Percentiles rank a stretch among this genome's conserved stretches.
phyloP scores from a whole-genome alignment of 2,113 vertebrate genomes.

The Empidonax traillii region DNA sequence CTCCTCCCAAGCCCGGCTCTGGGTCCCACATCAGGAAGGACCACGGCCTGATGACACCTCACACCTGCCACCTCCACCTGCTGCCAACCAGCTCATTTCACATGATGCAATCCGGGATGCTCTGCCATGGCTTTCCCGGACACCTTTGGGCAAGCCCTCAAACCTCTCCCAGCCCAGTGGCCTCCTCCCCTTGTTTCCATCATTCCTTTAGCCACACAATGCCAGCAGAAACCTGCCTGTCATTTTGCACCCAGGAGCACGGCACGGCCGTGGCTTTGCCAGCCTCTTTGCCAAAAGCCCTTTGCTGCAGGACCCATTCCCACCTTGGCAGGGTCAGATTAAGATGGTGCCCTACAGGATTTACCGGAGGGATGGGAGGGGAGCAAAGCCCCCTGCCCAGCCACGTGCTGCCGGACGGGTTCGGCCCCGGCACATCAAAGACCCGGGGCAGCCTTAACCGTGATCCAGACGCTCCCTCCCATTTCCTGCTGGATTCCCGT shows the following conservation, averaged over 20 bases:
- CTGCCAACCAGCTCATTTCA: neutral
- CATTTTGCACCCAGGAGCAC: accelerated
- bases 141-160: neutral
- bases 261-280: accelerated
- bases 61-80: accelerated
- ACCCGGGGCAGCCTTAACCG: neutral
- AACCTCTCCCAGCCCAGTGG: neutral
- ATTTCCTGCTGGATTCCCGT: constrained; percentile 62
- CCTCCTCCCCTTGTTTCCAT: neutral
- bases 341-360: neutral
- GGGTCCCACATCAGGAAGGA: neutral
- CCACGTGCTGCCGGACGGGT: neutral
- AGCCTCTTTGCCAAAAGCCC: neutral
- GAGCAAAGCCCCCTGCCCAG: neutral
- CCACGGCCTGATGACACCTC: accelerated
- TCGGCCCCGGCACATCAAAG: neutral
- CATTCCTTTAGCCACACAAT: neutral
- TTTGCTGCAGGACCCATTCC: neutral
- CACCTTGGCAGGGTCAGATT: neutral
- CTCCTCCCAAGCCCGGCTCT: accelerated
- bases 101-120: neutral
- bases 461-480: constrained; percentile 52
- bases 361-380: neutral
- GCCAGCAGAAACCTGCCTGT: neutral
- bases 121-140: neutral